A percentile compares a stretch with the other conserved stretches of the same genome.
Conservation (phyloP, 1,140 invertebrate species). For the Brachionus rotundiformis region DNA sequence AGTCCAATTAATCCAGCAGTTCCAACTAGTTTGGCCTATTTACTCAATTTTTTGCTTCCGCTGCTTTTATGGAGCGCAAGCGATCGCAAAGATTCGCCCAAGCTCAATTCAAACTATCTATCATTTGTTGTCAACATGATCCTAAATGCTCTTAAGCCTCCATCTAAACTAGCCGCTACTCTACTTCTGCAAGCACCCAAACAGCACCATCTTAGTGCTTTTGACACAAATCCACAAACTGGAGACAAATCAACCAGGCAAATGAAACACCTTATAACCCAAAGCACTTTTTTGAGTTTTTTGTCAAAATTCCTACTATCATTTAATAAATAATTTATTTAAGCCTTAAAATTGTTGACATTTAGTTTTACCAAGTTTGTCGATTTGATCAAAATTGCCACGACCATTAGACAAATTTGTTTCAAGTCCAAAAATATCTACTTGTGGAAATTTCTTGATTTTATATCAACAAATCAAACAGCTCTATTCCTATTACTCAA, state of each 20-base stretch:
- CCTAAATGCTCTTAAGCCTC: constrained; percentile 19
- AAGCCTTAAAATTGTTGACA: constrained; percentile 27
- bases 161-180: constrained; percentile 47
- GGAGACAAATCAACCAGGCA: constrained; percentile 37
- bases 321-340: too few relatives aligned
- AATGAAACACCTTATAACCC: constrained; percentile 38
- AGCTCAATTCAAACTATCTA: constrained; percentile 37
- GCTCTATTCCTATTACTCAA: constrained; percentile 17
- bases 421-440: constrained; percentile 46
- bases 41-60: constrained; percentile 38
- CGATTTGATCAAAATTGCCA: constrained; percentile 27
- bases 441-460: constrained; percentile 49
- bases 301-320: too few relatives aligned
- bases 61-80: constrained; percentile 46
- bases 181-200: constrained; percentile 40
- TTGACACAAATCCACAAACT: background rate
- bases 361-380: constrained; percentile 32
- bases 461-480: background rate
- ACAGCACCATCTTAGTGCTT: constrained; percentile 11
- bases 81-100: constrained; percentile 39
- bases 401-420: constrained; percentile 27
- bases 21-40: constrained; percentile 8
- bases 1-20: background rate
- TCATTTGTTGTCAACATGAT: constrained; percentile 35
- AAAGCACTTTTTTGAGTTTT: constrained; percentile 48